Percentiles rank a stretch among this genome's conserved stretches.
Conservation (phyloP, 2,797 vertebrate species). For the Gambusia yucatana region DNA sequence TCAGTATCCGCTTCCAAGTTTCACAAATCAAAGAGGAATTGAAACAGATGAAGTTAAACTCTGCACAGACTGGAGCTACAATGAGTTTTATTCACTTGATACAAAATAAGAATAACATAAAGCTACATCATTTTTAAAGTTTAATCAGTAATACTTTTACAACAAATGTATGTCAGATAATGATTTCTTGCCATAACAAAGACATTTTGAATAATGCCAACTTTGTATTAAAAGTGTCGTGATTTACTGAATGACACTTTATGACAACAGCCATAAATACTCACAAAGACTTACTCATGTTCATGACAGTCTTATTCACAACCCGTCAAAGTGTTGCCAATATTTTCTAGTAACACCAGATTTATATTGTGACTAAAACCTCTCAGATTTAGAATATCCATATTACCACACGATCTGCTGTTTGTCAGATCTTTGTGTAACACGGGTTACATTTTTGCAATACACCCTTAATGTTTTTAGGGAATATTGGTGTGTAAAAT, state of each 20-base stretch:
- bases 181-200: too few species aligned
- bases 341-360: background rate
- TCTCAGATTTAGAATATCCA: background rate
- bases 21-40: background rate
- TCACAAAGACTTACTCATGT: too few species aligned
- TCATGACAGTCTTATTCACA: too few species aligned
- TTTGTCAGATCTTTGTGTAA: background rate
- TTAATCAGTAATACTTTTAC: too few species aligned
- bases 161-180: too few species aligned
- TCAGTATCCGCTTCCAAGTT: background rate
- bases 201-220: too few species aligned
- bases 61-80: background rate
- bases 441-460: background rate
- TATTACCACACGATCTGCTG: background rate
- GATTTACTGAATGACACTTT: too few species aligned
- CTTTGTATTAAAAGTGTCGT: too few species aligned
- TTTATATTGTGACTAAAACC: background rate
- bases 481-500: background rate
- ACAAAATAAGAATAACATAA: background rate
- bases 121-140: too few species aligned
- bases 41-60: background rate
- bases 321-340: too few species aligned
- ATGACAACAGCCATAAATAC: too few species aligned
- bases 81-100: background rate
- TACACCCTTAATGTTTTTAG: background rate